A percentile compares a stretch with the other conserved stretches of the same genome.
Conservation (phyloP, 2,113 vertebrate genomes). For the Reinhardtius hippoglossoides region DNA sequence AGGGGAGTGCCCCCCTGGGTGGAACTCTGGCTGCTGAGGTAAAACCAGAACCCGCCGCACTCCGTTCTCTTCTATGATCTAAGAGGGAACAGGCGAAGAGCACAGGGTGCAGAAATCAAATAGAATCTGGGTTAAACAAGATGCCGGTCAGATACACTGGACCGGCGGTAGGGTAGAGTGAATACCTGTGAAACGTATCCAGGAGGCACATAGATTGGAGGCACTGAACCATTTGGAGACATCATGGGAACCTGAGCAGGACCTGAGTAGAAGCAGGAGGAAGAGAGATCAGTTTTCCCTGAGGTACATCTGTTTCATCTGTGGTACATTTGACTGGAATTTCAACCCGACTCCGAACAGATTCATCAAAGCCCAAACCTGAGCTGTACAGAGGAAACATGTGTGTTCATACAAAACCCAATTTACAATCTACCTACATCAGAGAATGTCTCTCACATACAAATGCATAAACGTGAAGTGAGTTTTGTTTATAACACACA, state of each 20-base stretch:
- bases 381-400: background rate
- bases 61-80: constrained; percentile 98
- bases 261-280: constrained; percentile 78
- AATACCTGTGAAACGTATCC: constrained; percentile 98
- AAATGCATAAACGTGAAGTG: background rate
- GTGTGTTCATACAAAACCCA: background rate
- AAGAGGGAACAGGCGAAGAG: background rate
- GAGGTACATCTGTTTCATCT: constrained; percentile 30
- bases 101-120: background rate
- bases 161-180: background rate
- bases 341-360: background rate
- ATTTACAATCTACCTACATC: background rate
- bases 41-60: constrained; percentile 97
- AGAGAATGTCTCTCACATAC: background rate
- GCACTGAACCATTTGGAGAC: constrained; percentile 99
- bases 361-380: background rate
- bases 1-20: constrained; percentile 92
- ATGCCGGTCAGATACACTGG: background rate
- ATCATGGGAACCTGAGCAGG: constrained; percentile 99
- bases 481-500: background rate
- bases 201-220: constrained; percentile 99
- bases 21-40: constrained; percentile 98
- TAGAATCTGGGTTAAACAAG: background rate
- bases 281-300: constrained; percentile 29
- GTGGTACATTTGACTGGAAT: background rate